Base-by-base conservation (phyloP, 2,888 invertebrate species). In the Invenusta paracnida region DNA sequence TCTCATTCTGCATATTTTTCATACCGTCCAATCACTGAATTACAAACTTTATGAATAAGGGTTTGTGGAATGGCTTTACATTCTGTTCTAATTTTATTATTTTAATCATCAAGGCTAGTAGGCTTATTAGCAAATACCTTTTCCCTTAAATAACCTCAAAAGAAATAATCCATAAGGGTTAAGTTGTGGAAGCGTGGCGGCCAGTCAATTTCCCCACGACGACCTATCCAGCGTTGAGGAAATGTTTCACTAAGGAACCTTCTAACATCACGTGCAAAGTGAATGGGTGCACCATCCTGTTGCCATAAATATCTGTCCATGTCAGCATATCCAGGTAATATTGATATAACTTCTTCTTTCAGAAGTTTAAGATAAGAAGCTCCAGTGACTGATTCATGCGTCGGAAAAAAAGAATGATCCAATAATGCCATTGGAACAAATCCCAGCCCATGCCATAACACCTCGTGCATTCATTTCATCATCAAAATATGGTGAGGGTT, bases 391-490 rank as follows among this genome's bases (percentile, higher is more conserved):
- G 82, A 28, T 27, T 48, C 48, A 48, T 48, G 48, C 48, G 48
- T 48, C 48, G 48, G 48, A 27, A 79, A 79, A n/a, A 82, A 82
- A 82, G n/a, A 82, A 82, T 5, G 82, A 2, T 11, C 82, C 30
- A 82, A 82, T 27, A 23, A 82, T 5, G 31, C 82, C 82, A 17
- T 30, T 13, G n/a, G 23, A 28, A 82, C 82, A 82, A 82, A 82
- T 82, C 31, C 82, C 82, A 23, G 82, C 82, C 82, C 82, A 82
- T 30, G 28, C 82, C 82, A 82, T 82, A 30, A 13, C 82, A 23
- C 82, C 30, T 82, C 2, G 23, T 30, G 82, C 82, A 23, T 82
- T 13, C 82, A 82, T 82, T 82, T 82, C 82, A 82, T 27, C 17
- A 2, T 82, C 82, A 30, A 23, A 82, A 29, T 27, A 30, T 82